Percentiles rank a stretch among this genome's conserved stretches.
Conservation (phyloP, 2,888 invertebrate genomes). For the Digitonthophagus gazella region DNA sequence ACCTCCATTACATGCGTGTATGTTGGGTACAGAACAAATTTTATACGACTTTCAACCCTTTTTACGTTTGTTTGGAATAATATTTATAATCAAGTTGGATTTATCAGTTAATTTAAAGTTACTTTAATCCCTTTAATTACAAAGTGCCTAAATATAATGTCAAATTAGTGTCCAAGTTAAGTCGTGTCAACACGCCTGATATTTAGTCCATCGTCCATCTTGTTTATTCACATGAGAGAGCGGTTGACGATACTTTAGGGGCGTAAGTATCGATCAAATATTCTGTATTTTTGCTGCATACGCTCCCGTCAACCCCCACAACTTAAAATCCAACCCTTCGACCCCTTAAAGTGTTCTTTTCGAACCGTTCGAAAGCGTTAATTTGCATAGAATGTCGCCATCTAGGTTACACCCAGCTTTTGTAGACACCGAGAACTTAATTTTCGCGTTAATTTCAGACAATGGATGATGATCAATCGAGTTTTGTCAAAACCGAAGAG, state of each 20-base stretch:
- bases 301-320: neutral
- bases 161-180: neutral
- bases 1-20: neutral
- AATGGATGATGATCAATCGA: neutral
- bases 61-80: neutral
- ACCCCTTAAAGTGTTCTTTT: neutral
- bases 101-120: too few relatives aligned
- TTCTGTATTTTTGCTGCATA: neutral
- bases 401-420: neutral
- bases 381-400: neutral
- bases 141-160: too few relatives aligned
- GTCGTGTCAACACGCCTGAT: conserved; percentile 40
- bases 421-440: neutral
- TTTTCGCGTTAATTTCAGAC: neutral
- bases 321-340: neutral
- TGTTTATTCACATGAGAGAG: conserved; percentile 46
- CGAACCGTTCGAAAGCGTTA: too few relatives aligned
- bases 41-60: neutral
- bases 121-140: too few relatives aligned
- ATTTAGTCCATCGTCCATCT: conserved; percentile 50
- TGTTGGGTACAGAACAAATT: neutral
- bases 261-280: conserved; percentile 41
- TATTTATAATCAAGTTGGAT: too few relatives aligned
- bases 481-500: neutral
- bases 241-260: conserved; percentile 52